phyloP scores from a whole-genome alignment of 2,888 invertebrate species.

The Platerodrilus igneus region DNA sequence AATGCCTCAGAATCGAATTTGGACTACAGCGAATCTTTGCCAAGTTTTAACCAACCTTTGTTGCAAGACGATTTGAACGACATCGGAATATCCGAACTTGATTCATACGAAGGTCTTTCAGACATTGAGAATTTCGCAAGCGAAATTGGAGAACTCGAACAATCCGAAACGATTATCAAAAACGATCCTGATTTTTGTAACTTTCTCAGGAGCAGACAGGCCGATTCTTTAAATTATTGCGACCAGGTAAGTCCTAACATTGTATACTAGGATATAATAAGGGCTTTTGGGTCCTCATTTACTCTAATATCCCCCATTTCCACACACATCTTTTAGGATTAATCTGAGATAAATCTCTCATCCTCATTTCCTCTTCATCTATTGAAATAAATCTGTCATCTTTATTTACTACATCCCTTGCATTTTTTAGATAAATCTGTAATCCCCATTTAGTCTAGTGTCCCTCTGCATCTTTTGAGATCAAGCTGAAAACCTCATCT shows the following conservation, averaged over 20 bases:
- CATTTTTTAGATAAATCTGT: too few relatives aligned
- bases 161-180: conserved; percentile 37
- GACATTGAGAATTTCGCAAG: conserved; percentile 31
- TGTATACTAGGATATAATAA: too few relatives aligned
- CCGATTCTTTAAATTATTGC: conserved; percentile 28
- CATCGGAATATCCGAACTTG: conserved; percentile 35
- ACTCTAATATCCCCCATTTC: too few relatives aligned
- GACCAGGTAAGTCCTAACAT: conserved; percentile 19
- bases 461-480: too few relatives aligned
- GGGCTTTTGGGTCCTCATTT: too few relatives aligned
- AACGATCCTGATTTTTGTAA: conserved; percentile 40
- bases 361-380: too few relatives aligned
- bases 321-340: too few relatives aligned
- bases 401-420: too few relatives aligned
- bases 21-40: conserved; percentile 42
- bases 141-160: conserved; percentile 30
- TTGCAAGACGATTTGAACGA: conserved; percentile 20
- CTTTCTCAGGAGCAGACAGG: conserved; percentile 36
- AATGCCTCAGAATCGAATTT: conserved; percentile 32
- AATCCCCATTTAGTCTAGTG: too few relatives aligned
- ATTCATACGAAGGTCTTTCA: conserved; percentile 37
- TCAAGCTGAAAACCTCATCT: too few relatives aligned
- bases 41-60: conserved; percentile 32
- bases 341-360: too few relatives aligned
- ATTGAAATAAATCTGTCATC: too few relatives aligned